Evolutionary conservation across 2,797 vertebrate genomes (phyloP), one percentile per base, ranked within the genome.

Genomic region (Pyrrhura leucotis): DNA sequence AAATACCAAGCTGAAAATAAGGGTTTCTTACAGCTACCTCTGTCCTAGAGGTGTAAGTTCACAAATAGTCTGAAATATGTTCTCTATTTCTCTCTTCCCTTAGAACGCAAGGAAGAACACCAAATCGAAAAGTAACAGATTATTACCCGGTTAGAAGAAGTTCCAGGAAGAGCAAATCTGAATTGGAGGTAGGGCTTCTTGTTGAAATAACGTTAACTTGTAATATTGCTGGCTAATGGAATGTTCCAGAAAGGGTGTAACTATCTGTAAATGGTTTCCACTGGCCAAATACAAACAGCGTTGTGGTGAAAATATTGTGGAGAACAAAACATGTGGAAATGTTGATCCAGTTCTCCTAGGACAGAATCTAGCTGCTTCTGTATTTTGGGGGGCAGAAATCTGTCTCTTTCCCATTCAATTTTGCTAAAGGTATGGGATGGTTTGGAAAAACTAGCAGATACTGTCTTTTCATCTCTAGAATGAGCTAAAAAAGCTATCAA

Each of bases 101-200:
- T 92, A 99, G 99, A 93, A 93, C 96, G 5, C 98, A 98, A 90
- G 98, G 97, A 59, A 98, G 98, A 96, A 96, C 97, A 25, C 98
- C 98, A 79, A 99, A 99, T 95, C 97, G 98, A 51, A 99, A 99
- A 88, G 98, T 99, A 77, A 99, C 99, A 1, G 99, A 99, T 91
- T 99, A 99, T 97, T 99, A 97, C 94, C 99, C 99, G 7, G 98
- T 99, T 62, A 98, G 99, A 93, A 98, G 99, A 97, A 99, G 99
- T 96, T 99, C 98, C 40, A 98, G 99, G 78, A 99, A 99, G 97
- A 99, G 98, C 96, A 99, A 99, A 98, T 98, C 98, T 3, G 99
- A 99, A 93, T 90, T 99, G 18, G 98, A 99, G 99, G 99, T 99
- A 98, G 47, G 33, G 42, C 31, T 39, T 74, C 50, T 69, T 42